These are phyloP conservation scores for Pachycephus smyrnensis DNA, from an alignment of 2,888 invertebrate genomes.

Conservation along the genomic window DNA sequence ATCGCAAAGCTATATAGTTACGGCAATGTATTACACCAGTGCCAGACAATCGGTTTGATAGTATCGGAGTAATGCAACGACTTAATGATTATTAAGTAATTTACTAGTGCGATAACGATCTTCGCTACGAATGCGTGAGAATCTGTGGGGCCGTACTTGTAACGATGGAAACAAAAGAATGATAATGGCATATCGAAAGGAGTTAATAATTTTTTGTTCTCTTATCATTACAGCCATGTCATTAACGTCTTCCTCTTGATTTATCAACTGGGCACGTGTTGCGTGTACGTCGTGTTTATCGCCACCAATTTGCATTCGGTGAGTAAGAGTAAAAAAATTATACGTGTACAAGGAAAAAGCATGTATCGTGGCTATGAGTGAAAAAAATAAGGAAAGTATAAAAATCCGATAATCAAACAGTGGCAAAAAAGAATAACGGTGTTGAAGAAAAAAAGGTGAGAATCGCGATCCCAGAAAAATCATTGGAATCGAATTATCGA, in stretches of 20 bases:
- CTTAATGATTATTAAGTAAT: background rate
- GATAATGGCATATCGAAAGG: background rate
- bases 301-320: constrained; percentile 85
- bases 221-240: constrained; percentile 72
- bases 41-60: background rate
- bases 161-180: background rate
- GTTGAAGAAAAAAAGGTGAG: background rate
- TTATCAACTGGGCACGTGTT: constrained; percentile 96
- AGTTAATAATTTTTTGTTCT: constrained; percentile 2
- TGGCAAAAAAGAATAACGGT: background rate
- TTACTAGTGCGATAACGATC: background rate
- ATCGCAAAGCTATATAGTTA: background rate
- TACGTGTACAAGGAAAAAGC: background rate
- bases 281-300: constrained; percentile 96
- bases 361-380: background rate
- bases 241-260: constrained; percentile 82
- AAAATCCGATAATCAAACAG: background rate
- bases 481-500: background rate
- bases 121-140: background rate
- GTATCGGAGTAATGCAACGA: background rate
- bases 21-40: background rate
- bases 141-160: background rate
- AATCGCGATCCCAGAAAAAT: background rate
- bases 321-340: constrained; percentile 29
- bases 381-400: background rate